Evolutionary conservation across 2,888 invertebrate genomes (phyloP).

Genomic region (Microctonus brassicae): DNA sequence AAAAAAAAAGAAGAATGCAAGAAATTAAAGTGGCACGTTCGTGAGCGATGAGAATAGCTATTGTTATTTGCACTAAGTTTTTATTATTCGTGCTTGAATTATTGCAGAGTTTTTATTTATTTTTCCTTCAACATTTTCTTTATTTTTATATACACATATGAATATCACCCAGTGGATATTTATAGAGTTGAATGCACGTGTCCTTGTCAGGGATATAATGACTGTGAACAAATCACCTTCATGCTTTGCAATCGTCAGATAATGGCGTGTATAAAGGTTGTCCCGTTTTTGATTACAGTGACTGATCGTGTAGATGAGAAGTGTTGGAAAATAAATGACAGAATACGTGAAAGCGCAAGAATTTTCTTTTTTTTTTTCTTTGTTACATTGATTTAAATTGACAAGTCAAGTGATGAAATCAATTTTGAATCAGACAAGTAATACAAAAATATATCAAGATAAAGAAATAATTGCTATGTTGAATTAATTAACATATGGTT

Average conservation of each 20-base stretch:
- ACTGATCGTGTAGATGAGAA: not conserved
- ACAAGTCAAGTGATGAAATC: not conserved
- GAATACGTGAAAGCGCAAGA: not conserved
- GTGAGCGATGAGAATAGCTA: not conserved
- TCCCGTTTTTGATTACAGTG: not conserved
- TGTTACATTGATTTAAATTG: not conserved
- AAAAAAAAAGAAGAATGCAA: not conserved
- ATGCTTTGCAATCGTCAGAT: not conserved
- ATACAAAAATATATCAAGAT: not conserved
- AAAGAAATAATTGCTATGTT: too few species aligned
- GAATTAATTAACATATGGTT: too few species aligned
- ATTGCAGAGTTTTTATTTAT: not conserved
- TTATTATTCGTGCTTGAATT: not conserved
- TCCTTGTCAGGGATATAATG: not conserved
- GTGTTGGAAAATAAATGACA: not conserved
- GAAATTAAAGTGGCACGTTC: conserved; percentile 3
- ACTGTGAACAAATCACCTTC: not conserved
- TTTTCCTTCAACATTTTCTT: not conserved
- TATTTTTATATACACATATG: not conserved
- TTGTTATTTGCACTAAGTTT: not conserved
- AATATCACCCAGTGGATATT: not conserved
- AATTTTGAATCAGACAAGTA: not conserved
- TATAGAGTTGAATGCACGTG: not conserved
- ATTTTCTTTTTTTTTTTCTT: not conserved
- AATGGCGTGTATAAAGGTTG: not conserved